phyloP scores from a whole-genome alignment of 2,797 vertebrate species.

The Eulemur rubriventer region DNA sequence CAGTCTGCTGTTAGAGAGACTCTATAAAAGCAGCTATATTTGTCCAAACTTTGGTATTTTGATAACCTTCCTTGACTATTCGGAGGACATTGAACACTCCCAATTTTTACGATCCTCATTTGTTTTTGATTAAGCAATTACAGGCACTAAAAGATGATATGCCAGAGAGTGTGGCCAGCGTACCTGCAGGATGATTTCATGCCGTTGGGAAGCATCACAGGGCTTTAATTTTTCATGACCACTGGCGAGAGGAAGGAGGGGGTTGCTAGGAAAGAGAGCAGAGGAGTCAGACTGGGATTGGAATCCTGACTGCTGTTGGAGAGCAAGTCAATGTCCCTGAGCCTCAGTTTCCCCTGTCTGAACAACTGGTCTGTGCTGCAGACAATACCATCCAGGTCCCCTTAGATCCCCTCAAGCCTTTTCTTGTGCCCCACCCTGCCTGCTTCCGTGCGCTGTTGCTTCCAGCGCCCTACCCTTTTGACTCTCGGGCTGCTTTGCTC shows the following conservation, averaged over 20 bases:
- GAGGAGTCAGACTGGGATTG: background rate
- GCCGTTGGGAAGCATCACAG: background rate
- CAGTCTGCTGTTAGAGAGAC: constrained; percentile 42
- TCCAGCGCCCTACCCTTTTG: rapidly evolving
- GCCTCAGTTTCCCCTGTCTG: background rate
- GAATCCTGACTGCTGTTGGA: background rate
- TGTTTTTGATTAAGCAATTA: constrained; percentile 55
- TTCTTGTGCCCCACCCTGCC: rapidly evolving
- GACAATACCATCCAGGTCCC: rapidly evolving
- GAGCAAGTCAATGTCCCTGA: rapidly evolving
- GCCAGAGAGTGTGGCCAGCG: rapidly evolving
- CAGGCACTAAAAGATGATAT: background rate
- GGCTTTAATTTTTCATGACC: background rate
- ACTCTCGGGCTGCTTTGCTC: background rate
- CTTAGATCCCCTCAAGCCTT: background rate
- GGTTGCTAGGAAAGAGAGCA: background rate
- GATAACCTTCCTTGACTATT: constrained; percentile 75
- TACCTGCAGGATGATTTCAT: background rate
- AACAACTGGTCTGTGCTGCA: rapidly evolving
- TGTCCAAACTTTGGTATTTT: constrained; percentile 64
- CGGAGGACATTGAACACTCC: background rate
- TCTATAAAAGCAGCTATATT: constrained; percentile 51
- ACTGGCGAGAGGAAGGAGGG: background rate
- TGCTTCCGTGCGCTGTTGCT: background rate
- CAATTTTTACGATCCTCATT: background rate